Base-by-base conservation (phyloP, 2,797 vertebrate genomes). In the Pitangus sulphuratus region DNA sequence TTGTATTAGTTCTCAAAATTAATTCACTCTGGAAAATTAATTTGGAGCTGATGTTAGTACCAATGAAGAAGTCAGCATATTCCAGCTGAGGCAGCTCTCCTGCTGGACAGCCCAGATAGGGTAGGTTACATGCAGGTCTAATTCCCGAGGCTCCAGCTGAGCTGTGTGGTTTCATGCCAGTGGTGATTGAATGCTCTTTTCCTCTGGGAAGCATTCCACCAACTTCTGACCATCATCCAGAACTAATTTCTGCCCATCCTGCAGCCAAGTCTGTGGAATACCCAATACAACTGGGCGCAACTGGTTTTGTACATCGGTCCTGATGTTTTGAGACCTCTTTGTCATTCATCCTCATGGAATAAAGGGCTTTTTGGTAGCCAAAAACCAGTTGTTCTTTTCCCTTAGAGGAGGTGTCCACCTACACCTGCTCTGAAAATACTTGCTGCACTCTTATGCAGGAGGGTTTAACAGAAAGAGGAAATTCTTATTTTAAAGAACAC, bases 281-380 rank as follows among this genome's bases (percentile, higher is more conserved):
- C 7, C 6, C 25, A 2, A 7, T 26, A 61, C 18, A 53, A 24
- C 16, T 51, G 31, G 17, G 30, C 37, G 37, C 2, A 37, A 13
- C 2, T 21, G 4, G 9, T 48, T 17, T 9, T 47, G 9, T 1
- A 2, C 15, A 9, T 66, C 21, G 11, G 10, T 42, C 15, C 18
- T 60, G 25, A 20, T 54, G 15, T 35, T 66, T 70, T 42, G 9
- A 50, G 13, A 18, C 4, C 56, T 87, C 30, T 10, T 54, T 58
- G 39, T 35, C 10, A 19, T 54, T 35, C 21, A 18, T 28, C 9
- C 2, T 71, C 22, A 4, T 37, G 9, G 9, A 33, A 8, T 10
- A 42, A 80, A 2, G 3, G 9, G 1, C 5, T 60, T 24, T 3
- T 61, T 80, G 2, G 0, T 50, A 42, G 10, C 4, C 11, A n/a